Conservation (phyloP, 2,113 vertebrate species). For the Aythya baeri region DNA sequence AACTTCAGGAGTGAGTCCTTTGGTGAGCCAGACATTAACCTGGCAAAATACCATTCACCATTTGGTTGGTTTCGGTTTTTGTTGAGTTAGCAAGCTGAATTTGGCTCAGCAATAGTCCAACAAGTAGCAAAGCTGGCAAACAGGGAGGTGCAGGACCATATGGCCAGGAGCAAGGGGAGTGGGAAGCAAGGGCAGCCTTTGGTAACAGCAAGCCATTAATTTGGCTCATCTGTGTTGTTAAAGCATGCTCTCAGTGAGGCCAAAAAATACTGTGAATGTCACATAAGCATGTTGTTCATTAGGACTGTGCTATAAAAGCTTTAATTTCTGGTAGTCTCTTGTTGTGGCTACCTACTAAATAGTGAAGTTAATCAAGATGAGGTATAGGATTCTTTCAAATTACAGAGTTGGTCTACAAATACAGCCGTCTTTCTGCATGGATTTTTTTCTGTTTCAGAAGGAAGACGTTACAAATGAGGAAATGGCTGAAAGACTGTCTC, state of each 20-base stretch:
- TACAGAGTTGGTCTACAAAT: background rate
- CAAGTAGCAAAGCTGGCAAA: background rate
- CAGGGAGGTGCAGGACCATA: background rate
- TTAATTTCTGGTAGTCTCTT: background rate
- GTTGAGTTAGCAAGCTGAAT: background rate
- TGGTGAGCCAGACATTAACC: background rate
- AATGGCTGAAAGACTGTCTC: slow-evolving; percentile 56
- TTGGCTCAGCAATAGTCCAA: background rate
- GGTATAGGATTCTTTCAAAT: background rate
- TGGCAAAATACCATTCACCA: background rate
- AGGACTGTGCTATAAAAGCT: background rate
- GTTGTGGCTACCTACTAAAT: background rate
- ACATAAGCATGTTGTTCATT: background rate
- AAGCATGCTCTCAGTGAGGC: background rate
- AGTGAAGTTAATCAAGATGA: background rate
- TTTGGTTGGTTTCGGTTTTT: background rate
- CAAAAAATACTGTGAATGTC: background rate
- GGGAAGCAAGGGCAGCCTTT: background rate
- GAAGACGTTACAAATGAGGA: slow-evolving; percentile 47
- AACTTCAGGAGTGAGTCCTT: background rate
- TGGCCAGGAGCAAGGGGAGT: background rate
- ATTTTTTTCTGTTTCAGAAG: slow-evolving; percentile 65
- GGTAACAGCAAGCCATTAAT: background rate
- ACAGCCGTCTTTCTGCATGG: background rate
- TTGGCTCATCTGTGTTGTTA: background rate